Evolutionary conservation across 1,140 invertebrate genomes (phyloP).

Genomic region (Homarus americanus): DNA sequence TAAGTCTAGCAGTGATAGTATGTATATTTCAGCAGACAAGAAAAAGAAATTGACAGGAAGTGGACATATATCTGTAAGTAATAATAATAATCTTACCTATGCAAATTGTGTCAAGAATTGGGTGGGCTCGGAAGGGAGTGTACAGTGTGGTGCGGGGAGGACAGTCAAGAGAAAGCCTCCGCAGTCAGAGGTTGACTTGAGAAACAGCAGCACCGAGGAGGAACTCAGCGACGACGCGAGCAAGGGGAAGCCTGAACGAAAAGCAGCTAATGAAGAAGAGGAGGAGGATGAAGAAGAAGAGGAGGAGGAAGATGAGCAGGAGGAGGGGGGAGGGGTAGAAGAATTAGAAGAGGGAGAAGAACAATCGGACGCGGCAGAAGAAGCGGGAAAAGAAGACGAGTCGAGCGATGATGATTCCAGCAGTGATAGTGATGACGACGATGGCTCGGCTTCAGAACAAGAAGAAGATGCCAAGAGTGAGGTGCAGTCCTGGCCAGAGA

Average conservation of each 20-base stretch:
- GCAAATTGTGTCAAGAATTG: conserved; percentile 12
- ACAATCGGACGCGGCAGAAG: not conserved
- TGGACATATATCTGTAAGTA: conserved; percentile 17
- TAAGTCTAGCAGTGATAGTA: not conserved
- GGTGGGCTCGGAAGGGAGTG: not conserved
- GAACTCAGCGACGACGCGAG: not conserved
- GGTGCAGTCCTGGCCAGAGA: not conserved
- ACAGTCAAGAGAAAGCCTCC: not conserved
- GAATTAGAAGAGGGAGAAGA: conserved; percentile 7
- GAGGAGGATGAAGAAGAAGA: conserved; percentile 9
- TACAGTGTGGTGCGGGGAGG: not conserved
- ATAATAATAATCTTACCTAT: conserved; percentile 57
- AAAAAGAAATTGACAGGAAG: not conserved
- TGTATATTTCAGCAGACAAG: conserved; percentile 13
- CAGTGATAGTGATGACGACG: conserved; percentile 45
- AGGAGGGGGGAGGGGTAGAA: conserved; percentile 19
- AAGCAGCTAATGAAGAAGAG: conserved; percentile 1
- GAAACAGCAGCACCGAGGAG: conserved; percentile 17
- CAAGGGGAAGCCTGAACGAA: not conserved
- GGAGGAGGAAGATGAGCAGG: conserved; percentile 31
- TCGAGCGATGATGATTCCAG: conserved; percentile 29
- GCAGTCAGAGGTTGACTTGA: conserved; percentile 14
- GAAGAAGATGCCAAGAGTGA: conserved; percentile 33
- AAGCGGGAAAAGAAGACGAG: conserved; percentile 9
- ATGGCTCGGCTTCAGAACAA: conserved; percentile 1